Base-by-base conservation (phyloP, 2,888 invertebrate genomes). In the Vannuccia rotundouncinata region DNA sequence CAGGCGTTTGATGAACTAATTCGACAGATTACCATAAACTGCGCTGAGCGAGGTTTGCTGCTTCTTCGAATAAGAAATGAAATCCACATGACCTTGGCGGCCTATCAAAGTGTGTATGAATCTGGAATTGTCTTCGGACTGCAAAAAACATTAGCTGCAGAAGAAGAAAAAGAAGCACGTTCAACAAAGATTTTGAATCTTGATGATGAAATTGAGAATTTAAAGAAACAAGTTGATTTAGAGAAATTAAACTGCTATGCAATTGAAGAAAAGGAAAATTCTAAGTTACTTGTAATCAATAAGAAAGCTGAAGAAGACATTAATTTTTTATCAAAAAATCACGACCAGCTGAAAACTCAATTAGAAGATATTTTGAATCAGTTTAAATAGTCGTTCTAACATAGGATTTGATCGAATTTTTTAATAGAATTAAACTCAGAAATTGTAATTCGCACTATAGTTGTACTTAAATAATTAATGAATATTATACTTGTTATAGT, bases 81-180 rank as follows among this genome's bases (percentile, higher is more conserved):
- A 89, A 92, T 95, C 79, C 91, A 92, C 82, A 94, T 95, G 92
- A 95, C 95, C 0, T 92, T 95, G 89, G 92, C 94, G 84, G 94
- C 95, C 0, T 95, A 94, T 85, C 94, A 94, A 87, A 93, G 94
- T 0, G 90, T 96, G 0, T 95, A 95, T 85, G 95, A 95, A 87
- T 95, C 95, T 87, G 94, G 95, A 75, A 93, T 95, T 78, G 95
- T 95, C 0, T 96, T 95, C 86, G 95, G 95, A n/a, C 93, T 95
- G 91, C 91, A 95, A 82, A 95, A 96, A 89, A 94, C 95, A 17
- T 89, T 95, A 81, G 93, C 93, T 89, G 92, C 93, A 0, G 93
- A 93, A 85, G 92, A 93, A 89, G 92, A 93, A n/a, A 94, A 94
- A 25, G 22, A 66, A 27, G 22, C 13, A 27, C 5, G 66, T 5